These are phyloP conservation scores for Cheilinus undulatus DNA, from an alignment of 2,113 vertebrate species.

Conservation along the genomic window DNA sequence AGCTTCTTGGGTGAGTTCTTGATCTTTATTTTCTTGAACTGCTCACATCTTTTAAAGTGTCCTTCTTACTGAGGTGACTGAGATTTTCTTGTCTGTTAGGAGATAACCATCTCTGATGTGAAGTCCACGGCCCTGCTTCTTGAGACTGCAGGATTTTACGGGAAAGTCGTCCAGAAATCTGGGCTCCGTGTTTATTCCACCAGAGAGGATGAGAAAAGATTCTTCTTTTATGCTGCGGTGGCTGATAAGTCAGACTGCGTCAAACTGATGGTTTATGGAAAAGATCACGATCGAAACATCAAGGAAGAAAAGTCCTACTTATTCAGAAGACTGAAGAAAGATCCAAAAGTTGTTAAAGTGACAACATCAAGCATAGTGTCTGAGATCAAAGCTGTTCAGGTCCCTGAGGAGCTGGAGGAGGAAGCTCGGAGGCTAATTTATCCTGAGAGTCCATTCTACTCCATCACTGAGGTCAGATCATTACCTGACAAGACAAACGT, in stretches of 20 bases:
- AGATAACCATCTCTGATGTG: neutral
- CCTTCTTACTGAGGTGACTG: neutral
- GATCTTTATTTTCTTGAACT: too few species aligned
- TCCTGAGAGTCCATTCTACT: neutral
- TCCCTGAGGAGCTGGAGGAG: neutral
- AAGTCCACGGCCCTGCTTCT: neutral
- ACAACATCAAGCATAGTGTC: fast-evolving
- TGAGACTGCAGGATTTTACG: fast-evolving
- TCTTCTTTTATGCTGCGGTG: neutral
- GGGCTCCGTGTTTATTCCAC: neutral
- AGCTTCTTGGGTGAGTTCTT: neutral
- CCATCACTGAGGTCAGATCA: fast-evolving
- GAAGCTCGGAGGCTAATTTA: neutral
- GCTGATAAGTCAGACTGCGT: neutral
- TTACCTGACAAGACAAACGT: fast-evolving
- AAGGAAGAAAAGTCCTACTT: neutral
- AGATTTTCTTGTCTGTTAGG: neutral
- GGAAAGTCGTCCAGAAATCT: conserved; percentile 26
- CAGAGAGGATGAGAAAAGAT: fast-evolving
- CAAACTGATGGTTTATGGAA: conserved; percentile 25
- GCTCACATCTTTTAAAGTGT: fast-evolving
- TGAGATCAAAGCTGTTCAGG: fast-evolving
- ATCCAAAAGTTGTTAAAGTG: neutral
- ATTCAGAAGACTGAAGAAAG: fast-evolving
- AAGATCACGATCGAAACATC: fast-evolving